Evolutionary conservation across 1,140 invertebrate genomes (phyloP).

Genomic region (Apis florea): DNA sequence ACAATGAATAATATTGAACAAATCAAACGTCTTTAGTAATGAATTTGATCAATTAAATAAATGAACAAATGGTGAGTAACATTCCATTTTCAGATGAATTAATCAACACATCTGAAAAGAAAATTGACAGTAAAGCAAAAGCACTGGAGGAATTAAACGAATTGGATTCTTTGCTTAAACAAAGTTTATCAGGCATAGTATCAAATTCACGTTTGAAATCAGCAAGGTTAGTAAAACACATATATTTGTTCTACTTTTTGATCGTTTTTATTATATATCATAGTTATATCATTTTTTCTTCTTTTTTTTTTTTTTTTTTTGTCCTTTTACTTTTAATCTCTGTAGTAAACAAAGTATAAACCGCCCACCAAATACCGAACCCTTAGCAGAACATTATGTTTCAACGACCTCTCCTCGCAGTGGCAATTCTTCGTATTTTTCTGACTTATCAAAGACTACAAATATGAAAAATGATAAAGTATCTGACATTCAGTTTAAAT

Average conservation of each 20-base stretch:
- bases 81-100: constrained; percentile 44
- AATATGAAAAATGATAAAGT: neutral
- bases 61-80: neutral
- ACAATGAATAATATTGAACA: neutral
- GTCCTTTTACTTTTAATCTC: neutral
- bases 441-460: neutral
- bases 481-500: neutral
- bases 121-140: constrained; percentile 80
- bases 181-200: constrained; percentile 83
- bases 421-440: constrained; percentile 2
- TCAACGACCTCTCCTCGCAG: neutral
- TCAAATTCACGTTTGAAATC: constrained; percentile 75
- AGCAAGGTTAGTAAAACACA: constrained; percentile 53
- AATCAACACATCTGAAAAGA: constrained; percentile 42
- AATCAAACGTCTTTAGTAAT: neutral
- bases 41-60: neutral
- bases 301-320: neutral
- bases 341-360: constrained; percentile 2
- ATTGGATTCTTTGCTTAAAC: constrained; percentile 86
- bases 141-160: constrained; percentile 88
- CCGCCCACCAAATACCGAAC: neutral
- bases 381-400: neutral
- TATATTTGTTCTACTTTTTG: neutral
- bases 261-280: neutral
- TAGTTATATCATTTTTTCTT: neutral